A percentile compares a stretch with the other conserved stretches of the same genome.
phyloP scores from a whole-genome alignment of 2,888 invertebrate genomes.

The Listrodromus nycthemerus region DNA sequence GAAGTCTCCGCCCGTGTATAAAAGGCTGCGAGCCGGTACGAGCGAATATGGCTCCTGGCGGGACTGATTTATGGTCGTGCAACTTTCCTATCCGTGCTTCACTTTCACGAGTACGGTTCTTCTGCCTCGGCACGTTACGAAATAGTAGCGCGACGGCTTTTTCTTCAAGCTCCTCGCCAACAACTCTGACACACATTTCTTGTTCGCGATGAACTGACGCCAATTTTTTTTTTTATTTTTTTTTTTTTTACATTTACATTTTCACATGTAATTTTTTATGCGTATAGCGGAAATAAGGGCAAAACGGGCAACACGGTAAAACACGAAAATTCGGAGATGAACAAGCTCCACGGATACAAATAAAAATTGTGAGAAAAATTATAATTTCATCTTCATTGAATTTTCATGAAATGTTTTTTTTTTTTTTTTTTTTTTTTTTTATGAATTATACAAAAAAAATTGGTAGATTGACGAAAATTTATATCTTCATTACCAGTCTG shows the following conservation, averaged over 20 bases:
- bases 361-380: too few species aligned
- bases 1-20: constrained; percentile 20
- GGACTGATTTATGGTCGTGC: constrained; percentile 61
- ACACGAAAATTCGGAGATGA: too few species aligned
- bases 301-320: not conserved
- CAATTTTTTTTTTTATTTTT: not conserved
- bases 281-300: too few species aligned
- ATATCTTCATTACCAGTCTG: too few species aligned
- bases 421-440: too few species aligned
- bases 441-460: too few species aligned
- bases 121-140: not conserved
- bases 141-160: constrained; percentile 3
- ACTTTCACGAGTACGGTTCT: constrained; percentile 31
- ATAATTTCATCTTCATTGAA: too few species aligned
- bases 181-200: constrained; percentile 22
- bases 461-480: too few species aligned
- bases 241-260: not conserved
- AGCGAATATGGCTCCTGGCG: constrained; percentile 46
- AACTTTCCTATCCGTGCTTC: constrained; percentile 45
- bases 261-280: not conserved
- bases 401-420: too few species aligned
- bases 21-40: not conserved
- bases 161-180: constrained; percentile 2
- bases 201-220: not conserved
- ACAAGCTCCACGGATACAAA: too few species aligned